phyloP scores from a whole-genome alignment of 2,888 invertebrate species.

The Syrista parreyssii region DNA sequence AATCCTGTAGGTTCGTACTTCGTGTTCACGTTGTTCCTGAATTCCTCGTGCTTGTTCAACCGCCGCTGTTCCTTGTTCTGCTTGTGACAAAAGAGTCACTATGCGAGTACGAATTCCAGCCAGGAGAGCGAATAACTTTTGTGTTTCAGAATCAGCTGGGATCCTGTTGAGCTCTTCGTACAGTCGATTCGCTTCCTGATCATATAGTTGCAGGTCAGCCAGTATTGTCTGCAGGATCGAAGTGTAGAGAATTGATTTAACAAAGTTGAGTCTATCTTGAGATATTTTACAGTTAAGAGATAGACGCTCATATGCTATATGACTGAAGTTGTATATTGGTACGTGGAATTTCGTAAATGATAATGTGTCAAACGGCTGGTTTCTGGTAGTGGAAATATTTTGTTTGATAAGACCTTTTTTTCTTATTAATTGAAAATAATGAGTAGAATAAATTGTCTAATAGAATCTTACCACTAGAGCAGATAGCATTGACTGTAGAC shows the following conservation, averaged over 20 bases:
- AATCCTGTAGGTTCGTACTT: conserved; percentile 64
- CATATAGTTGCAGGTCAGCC: conserved; percentile 76
- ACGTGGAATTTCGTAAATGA: neutral
- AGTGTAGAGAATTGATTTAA: neutral
- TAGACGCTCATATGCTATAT: too few relatives aligned
- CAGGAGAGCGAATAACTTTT: conserved; percentile 70
- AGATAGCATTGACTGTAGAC: conserved; percentile 77
- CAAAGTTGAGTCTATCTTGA: conserved; percentile 7
- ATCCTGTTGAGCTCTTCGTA: conserved; percentile 74
- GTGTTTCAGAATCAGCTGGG: conserved; percentile 75
- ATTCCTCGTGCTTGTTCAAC: conserved; percentile 69
- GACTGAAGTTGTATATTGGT: too few relatives aligned
- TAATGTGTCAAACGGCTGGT: neutral
- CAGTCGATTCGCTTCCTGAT: conserved; percentile 74
- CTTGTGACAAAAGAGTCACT: conserved; percentile 74
- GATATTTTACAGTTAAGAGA: too few relatives aligned
- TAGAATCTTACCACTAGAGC: conserved; percentile 76
- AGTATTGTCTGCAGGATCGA: conserved; percentile 74
- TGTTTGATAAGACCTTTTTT: neutral
- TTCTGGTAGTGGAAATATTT: neutral
- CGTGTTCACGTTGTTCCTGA: conserved; percentile 69
- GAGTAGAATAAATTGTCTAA: neutral
- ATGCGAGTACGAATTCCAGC: conserved; percentile 74
- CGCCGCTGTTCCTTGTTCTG: conserved; percentile 74
- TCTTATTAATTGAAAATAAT: neutral